Evolutionary conservation across 2,113 vertebrate genomes (phyloP), one percentile per base, ranked within the genome.

Genomic region (Nothocercus julius): DNA sequence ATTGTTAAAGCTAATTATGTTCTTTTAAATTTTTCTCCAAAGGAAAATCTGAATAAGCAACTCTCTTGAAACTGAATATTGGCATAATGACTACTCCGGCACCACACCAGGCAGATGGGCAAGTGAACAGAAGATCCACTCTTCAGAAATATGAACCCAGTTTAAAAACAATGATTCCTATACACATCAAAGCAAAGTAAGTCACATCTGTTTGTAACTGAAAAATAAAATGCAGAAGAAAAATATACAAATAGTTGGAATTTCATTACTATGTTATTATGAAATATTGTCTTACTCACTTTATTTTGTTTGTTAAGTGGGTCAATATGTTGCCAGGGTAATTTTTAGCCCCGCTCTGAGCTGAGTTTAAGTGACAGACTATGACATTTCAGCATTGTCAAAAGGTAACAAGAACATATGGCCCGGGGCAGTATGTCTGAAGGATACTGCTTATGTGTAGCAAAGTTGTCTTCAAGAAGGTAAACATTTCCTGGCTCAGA

Each of bases 111-210:
- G 59, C 88, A 82, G 93, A 97, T 15, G 59, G 69, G 81, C 58
- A 77, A 54, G 66, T 88, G 58, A 74, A 17, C 11, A 58, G 76
- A n/a, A 95, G 61, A 27, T 89, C 95, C 4, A 80, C 97, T 32
- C 45, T 45, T 11, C 91, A 96, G 54, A 98, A 98, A 93, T 98
- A 98, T 66, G 80, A 98, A 10, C 76, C 80, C 38, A 98, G 97
- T 96, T 93, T 98, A 30, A 97, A 98, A 97, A 97, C 89, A 11
- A 85, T 98, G 83, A 97, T 98, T 64, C 96, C 97, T 4, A 63
- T 97, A n/a, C 94, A 95, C 18, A 95, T 80, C 28, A 87, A 45
- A 36, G 94, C 95, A 78, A 96, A 93, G 95, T 95, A 82, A 96
- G 75, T 96, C 47, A 36, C 25, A 36, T 75, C 53, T 59, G 27